Conservation (phyloP, 2,888 invertebrate species). For the Seira sanloemensis region DNA sequence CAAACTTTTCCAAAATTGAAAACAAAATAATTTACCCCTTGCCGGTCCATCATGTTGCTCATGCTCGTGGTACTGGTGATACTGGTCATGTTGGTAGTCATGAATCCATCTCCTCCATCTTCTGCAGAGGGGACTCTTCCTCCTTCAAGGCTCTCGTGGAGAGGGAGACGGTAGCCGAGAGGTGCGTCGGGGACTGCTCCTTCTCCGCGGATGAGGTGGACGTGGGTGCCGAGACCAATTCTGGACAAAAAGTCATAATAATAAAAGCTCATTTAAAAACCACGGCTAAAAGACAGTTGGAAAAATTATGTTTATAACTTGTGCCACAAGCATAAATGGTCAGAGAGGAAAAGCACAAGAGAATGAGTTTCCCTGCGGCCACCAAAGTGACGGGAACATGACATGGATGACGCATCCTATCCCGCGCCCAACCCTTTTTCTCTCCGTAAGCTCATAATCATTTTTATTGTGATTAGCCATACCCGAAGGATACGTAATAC, state of each 20-base stretch:
- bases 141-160: not conserved
- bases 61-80: slow-evolving; percentile 42
- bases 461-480: slow-evolving; percentile 5
- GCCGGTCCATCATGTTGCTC: slow-evolving; percentile 60
- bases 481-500: not conserved
- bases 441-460: no score
- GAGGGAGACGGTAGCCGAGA: slow-evolving; percentile 33
- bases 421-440: slow-evolving; percentile 7
- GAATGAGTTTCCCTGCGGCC: no score
- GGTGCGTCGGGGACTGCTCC: slow-evolving; percentile 49
- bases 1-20: not conserved
- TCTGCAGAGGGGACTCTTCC: not conserved
- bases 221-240: no score
- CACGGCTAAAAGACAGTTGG: no score
- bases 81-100: slow-evolving; percentile 57
- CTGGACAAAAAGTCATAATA: no score
- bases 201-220: no score
- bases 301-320: no score
- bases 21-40: slow-evolving; percentile 28
- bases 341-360: no score
- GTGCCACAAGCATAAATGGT: no score
- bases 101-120: slow-evolving; percentile 42
- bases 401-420: slow-evolving; percentile 46
- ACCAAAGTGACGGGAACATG: slow-evolving; percentile 31
- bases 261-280: no score